A percentile compares a stretch with the other conserved stretches of the same genome.
These are phyloP conservation scores for Odontophorus gujanensis DNA, from an alignment of 2,113 vertebrate genomes.

Conservation along the genomic window DNA sequence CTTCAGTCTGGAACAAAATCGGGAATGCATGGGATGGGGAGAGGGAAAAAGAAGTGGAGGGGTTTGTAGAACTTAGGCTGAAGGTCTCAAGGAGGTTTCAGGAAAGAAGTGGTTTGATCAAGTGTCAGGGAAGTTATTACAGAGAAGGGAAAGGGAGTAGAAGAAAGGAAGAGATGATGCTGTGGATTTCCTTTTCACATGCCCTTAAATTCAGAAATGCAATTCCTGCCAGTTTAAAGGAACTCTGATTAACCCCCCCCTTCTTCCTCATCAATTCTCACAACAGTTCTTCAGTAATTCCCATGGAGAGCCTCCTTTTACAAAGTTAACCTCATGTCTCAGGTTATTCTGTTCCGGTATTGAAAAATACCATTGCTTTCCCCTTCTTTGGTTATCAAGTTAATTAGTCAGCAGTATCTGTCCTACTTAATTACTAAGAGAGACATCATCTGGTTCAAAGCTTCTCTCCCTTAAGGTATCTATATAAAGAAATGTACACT, in stretches of 20 bases:
- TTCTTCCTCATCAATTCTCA: background rate
- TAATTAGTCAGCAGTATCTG: background rate
- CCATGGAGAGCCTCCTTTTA: background rate
- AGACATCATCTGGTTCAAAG: background rate
- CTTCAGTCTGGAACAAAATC: background rate
- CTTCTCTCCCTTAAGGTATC: background rate
- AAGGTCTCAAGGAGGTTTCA: background rate
- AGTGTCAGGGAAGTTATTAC: background rate
- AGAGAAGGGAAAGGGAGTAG: background rate
- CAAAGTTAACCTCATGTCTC: background rate
- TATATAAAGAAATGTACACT: background rate
- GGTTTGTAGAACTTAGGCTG: background rate
- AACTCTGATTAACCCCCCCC: background rate
- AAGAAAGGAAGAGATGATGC: background rate
- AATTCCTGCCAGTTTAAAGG: background rate
- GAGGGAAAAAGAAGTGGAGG: background rate
- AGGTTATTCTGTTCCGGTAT: background rate
- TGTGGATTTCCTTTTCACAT: background rate
- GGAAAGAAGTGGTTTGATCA: background rate
- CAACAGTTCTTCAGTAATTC: background rate
- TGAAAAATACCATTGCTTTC: background rate
- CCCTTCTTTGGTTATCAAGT: background rate
- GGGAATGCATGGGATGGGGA: background rate
- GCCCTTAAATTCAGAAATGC: background rate
- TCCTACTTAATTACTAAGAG: background rate